These are phyloP conservation scores for Centrocercus urophasianus DNA, from an alignment of 2,113 vertebrate species.

Conservation along the genomic window DNA sequence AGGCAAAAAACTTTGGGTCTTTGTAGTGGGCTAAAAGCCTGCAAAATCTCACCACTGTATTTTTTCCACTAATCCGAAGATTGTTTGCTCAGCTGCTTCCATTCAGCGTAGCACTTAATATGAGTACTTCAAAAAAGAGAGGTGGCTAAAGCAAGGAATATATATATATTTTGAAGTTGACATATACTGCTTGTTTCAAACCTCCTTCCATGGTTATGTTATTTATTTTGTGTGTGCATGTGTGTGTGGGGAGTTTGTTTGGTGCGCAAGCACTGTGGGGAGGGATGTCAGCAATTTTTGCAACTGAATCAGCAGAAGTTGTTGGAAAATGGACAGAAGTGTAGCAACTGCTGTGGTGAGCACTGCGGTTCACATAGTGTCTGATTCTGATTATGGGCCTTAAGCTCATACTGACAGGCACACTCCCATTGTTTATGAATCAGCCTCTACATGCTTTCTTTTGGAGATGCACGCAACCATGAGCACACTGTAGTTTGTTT, in stretches of 20 bases:
- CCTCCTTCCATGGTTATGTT: not conserved
- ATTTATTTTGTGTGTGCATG: not conserved
- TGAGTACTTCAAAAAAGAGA: not conserved
- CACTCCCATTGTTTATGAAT: constrained; percentile 60
- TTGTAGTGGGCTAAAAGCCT: constrained; percentile 21
- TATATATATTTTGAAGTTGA: not conserved
- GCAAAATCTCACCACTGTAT: not conserved
- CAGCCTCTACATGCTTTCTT: constrained; percentile 5
- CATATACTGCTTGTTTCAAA: not conserved
- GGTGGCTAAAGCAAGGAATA: not conserved
- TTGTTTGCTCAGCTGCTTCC: constrained; percentile 63
- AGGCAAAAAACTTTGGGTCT: not conserved
- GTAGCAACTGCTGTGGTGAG: not conserved
- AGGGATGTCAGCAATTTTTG: not conserved
- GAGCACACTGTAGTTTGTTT: not conserved
- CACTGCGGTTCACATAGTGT: accelerated
- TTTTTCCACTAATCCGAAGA: constrained; percentile 38
- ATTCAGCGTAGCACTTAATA: constrained; percentile 13
- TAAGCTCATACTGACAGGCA: constrained; percentile 44
- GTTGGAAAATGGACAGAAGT: constrained; percentile 22
- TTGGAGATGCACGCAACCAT: not conserved
- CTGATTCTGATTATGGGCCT: constrained; percentile 11
- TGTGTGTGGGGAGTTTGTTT: not conserved
- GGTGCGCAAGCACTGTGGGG: not conserved
- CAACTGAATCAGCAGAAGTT: constrained; percentile 52